phyloP scores from a whole-genome alignment of 1,140 invertebrate genomes.

The Leptinotarsa undecemlineata region DNA sequence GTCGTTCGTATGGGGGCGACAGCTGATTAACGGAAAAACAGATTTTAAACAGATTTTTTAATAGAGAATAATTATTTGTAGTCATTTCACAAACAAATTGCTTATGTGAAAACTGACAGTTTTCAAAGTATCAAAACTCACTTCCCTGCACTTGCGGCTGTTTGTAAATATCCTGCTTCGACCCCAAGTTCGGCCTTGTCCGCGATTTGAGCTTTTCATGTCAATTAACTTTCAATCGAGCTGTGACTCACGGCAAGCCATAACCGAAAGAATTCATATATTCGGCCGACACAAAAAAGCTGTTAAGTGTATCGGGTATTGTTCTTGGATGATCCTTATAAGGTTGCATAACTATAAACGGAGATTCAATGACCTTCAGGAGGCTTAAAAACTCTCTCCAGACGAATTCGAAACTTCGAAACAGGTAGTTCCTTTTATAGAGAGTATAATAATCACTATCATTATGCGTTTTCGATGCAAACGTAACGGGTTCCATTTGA shows the following conservation, averaged over 20 bases:
- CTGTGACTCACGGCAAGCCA: neutral
- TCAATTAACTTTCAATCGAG: neutral
- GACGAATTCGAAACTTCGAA: neutral
- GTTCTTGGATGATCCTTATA: slow-evolving; percentile 2
- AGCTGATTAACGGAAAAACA: too few relatives aligned
- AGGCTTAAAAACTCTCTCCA: slow-evolving; percentile 2
- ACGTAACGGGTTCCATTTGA: too few relatives aligned
- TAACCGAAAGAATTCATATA: neutral
- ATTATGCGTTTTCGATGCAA: neutral
- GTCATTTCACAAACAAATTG: too few relatives aligned
- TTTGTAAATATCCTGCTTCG: too few relatives aligned
- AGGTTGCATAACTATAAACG: slow-evolving; percentile 2
- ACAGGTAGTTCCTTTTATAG: slow-evolving; percentile 3
- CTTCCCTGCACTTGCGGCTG: too few relatives aligned
- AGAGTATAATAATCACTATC: neutral
- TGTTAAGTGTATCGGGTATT: neutral
- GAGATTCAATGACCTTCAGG: neutral
- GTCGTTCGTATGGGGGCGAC: too few relatives aligned
- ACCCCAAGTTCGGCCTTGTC: neutral
- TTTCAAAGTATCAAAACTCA: too few relatives aligned
- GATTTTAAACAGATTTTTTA: too few relatives aligned
- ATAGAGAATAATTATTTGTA: too few relatives aligned
- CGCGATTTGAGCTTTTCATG: neutral
- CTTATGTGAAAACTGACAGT: too few relatives aligned
- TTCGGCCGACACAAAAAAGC: slow-evolving; percentile 1